Evolutionary conservation across 2,113 vertebrate species (phyloP).

Genomic region (Alexandromys fortis): DNA sequence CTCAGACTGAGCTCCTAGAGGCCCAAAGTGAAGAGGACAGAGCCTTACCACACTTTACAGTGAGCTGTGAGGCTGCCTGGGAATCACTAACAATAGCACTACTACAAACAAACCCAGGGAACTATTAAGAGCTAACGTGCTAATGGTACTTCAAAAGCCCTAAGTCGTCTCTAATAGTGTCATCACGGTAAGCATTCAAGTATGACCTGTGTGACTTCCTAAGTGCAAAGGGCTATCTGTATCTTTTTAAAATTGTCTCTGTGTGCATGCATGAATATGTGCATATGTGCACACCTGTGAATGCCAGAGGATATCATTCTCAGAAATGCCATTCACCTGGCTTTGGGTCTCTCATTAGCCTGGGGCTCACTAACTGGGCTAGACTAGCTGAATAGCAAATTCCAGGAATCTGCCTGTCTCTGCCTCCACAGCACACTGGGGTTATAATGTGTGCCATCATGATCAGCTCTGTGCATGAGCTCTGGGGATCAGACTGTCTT

Average conservation of each 20-base stretch:
- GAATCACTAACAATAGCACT: background rate
- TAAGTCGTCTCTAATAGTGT: background rate
- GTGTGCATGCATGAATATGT: background rate
- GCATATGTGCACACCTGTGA: background rate
- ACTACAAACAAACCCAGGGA: background rate
- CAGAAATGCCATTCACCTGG: background rate
- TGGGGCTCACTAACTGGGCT: background rate
- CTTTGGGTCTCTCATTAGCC: background rate
- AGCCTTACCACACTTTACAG: background rate
- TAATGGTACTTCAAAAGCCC: background rate
- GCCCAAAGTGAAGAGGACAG: constrained; percentile 20
- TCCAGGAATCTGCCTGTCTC: background rate
- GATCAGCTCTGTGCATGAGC: background rate
- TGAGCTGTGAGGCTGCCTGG: background rate
- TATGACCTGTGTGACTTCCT: background rate
- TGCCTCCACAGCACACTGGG: background rate
- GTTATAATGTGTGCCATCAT: background rate
- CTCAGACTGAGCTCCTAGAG: constrained; percentile 95
- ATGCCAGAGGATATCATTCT: background rate
- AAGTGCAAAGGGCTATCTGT: background rate
- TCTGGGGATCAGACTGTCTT: background rate
- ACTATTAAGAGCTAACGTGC: background rate
- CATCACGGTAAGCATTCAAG: background rate
- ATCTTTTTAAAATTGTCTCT: background rate
- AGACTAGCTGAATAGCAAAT: background rate